Conservation (phyloP, 2,797 vertebrate species). For the Oreonectes daqikongensis region DNA sequence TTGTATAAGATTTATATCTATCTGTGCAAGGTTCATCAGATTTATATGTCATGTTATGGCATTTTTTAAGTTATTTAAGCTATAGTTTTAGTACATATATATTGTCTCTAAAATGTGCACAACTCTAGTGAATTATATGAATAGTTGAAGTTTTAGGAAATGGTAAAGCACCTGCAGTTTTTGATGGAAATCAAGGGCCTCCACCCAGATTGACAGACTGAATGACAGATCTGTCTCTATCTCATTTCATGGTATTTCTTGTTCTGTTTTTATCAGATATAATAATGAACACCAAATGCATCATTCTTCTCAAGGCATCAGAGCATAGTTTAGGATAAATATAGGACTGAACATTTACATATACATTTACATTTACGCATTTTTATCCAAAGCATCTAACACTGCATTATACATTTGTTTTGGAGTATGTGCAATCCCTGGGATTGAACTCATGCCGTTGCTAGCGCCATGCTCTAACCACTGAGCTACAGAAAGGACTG, state of each 20-base stretch:
- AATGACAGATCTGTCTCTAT: not conserved
- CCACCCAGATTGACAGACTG: constrained; percentile 24
- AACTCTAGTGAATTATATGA: not conserved
- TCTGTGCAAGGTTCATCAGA: not conserved
- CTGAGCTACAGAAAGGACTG: no score
- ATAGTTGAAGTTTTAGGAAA: not conserved
- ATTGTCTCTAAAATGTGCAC: not conserved
- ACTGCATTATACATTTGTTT: no score
- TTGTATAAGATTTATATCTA: not conserved
- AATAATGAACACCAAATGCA: not conserved
- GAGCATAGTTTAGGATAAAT: not conserved
- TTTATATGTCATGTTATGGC: no score
- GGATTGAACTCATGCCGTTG: no score
- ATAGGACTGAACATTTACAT: no score
- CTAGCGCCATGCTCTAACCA: no score
- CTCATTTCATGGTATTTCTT: not conserved
- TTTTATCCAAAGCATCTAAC: no score
- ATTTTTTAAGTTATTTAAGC: not conserved
- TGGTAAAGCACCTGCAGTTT: not conserved
- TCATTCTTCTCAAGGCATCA: not conserved
- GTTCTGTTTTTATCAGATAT: not conserved
- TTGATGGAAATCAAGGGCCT: constrained; percentile 4
- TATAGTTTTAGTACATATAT: not conserved
- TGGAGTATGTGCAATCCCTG: no score
- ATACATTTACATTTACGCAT: no score